A percentile compares a stretch with the other conserved stretches of the same genome.
These are phyloP conservation scores for Cabera pusaria DNA, from an alignment of 2,888 invertebrate species.

Conservation along the genomic window DNA sequence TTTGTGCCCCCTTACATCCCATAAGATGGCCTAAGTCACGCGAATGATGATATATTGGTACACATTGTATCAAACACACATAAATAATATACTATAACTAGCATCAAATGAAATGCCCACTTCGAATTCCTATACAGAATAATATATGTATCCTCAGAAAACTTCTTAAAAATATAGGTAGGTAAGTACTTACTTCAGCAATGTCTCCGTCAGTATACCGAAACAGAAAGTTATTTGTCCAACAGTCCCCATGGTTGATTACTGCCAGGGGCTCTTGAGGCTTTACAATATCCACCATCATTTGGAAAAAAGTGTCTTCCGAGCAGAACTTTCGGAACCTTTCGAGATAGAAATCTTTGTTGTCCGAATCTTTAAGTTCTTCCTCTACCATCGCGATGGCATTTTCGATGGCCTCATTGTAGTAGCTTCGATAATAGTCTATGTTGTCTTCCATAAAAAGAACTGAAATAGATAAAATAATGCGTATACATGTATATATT, in stretches of 20 bases:
- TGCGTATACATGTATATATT: not conserved
- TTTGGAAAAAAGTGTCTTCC: conserved; percentile 85
- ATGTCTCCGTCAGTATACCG: conserved; percentile 81
- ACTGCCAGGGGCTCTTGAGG: conserved; percentile 86
- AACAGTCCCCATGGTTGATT: conserved; percentile 89
- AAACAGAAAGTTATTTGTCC: conserved; percentile 89
- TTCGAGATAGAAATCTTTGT: conserved; percentile 79
- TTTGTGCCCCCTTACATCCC: no score
- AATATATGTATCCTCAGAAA: no score
- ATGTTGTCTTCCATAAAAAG: conserved; percentile 86
- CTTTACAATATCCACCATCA: conserved; percentile 86
- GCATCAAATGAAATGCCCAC: no score
- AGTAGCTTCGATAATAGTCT: conserved; percentile 88
- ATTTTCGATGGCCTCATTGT: conserved; percentile 84
- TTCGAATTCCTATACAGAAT: no score
- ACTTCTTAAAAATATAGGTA: no score
- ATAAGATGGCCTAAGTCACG: no score
- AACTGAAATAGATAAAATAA: conserved; percentile 53
- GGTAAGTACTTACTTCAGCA: conserved; percentile 76
- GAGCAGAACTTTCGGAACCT: conserved; percentile 85
- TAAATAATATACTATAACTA: no score
- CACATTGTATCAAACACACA: no score
- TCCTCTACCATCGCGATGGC: conserved; percentile 86
- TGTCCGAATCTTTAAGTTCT: conserved; percentile 58
- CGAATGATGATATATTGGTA: no score